Percentiles rank a stretch among this genome's conserved stretches.
phyloP scores from a whole-genome alignment of 2,888 invertebrate genomes.

The Strigamia transsilvanica region DNA sequence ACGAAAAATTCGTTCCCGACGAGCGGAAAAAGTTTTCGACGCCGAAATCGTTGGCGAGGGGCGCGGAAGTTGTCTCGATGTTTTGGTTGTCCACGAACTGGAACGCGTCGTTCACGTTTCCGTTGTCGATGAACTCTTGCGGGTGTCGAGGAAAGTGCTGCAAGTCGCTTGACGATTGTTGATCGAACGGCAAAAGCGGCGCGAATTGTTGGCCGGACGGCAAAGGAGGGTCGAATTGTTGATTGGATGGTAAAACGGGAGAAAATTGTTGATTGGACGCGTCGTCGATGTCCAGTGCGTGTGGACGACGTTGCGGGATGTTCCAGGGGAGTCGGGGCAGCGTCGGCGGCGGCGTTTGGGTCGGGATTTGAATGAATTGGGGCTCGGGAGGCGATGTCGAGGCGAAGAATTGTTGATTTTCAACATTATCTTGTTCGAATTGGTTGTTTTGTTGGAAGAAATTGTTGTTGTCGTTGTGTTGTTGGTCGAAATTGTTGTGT shows the following conservation, averaged over 20 bases:
- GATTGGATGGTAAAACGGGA: not conserved
- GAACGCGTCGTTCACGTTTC: not conserved
- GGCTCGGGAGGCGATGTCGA: not conserved
- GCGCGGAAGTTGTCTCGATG: not conserved
- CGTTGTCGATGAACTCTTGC: not conserved
- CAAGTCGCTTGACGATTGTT: not conserved
- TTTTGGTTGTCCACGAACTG: not conserved
- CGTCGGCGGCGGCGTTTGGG: not conserved
- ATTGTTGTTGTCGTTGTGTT: not conserved
- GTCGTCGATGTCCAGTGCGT: not conserved
- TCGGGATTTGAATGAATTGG: too few relatives aligned
- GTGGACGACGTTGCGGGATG: constrained; percentile 6
- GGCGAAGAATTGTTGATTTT: not conserved
- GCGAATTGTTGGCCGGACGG: not conserved
- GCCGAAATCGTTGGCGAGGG: not conserved
- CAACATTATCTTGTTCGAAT: not conserved
- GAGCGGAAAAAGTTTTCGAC: not conserved
- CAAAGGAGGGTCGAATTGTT: not conserved
- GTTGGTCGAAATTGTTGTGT: not conserved
- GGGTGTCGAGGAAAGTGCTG: constrained; percentile 22
- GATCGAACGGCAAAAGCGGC: not conserved
- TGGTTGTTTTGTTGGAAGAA: not conserved
- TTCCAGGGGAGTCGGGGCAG: not conserved
- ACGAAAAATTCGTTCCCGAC: constrained; percentile 52
- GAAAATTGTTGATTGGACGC: not conserved